Conservation (phyloP, 1,140 invertebrate species). For the Andricus grossulariae region DNA sequence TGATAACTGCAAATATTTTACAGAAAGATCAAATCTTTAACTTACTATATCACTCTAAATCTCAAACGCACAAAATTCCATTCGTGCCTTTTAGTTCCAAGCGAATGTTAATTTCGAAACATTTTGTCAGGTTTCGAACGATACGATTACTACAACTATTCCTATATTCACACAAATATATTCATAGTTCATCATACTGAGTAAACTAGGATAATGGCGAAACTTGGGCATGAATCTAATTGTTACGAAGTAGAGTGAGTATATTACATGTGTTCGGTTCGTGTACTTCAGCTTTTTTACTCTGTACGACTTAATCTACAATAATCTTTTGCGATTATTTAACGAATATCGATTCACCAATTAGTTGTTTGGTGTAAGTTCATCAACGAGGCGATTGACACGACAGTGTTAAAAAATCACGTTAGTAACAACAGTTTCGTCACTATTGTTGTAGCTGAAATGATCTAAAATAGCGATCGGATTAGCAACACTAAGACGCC, state of each 20-base stretch:
- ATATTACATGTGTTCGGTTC: conserved; percentile 56
- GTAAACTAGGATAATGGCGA: conserved; percentile 63
- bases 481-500: conserved; percentile 42
- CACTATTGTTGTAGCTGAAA: not conserved
- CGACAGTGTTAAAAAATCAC: no score
- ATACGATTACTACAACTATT: conserved; percentile 51
- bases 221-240: conserved; percentile 49
- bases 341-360: not conserved
- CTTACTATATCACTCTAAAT: conserved; percentile 41
- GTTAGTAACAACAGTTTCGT: not conserved
- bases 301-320: conserved; percentile 44
- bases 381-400: no score
- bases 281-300: conserved; percentile 31
- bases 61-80: not conserved
- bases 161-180: conserved; percentile 62
- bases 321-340: conserved; percentile 46
- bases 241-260: conserved; percentile 42
- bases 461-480: not conserved
- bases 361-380: not conserved
- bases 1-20: conserved; percentile 43
- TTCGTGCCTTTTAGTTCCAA: not conserved
- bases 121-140: conserved; percentile 3
- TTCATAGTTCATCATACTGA: conserved; percentile 46
- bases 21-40: conserved; percentile 40
- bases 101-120: not conserved